phyloP scores from a whole-genome alignment of 2,113 vertebrate species.

The Myodes glareolus region DNA sequence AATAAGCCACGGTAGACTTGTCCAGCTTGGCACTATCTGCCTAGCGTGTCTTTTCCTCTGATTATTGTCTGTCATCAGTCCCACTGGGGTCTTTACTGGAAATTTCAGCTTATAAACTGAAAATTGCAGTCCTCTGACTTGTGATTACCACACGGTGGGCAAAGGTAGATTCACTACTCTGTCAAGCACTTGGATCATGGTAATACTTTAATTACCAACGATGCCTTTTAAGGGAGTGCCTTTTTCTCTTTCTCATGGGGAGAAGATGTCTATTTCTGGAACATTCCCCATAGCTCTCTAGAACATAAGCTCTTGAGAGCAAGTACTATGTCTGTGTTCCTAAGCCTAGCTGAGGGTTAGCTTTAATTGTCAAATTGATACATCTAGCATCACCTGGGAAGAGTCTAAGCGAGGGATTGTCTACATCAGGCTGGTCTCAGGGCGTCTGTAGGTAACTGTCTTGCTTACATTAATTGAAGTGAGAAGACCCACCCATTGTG shows the following conservation, averaged over 20 bases:
- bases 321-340: neutral
- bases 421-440: neutral
- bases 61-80: neutral
- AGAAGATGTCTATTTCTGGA: slow-evolving; percentile 8
- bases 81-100: neutral
- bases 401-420: neutral
- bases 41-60: neutral
- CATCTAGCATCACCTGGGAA: neutral
- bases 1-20: neutral
- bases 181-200: neutral
- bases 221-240: neutral
- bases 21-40: neutral
- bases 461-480: neutral
- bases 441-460: no score
- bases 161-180: neutral
- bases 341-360: neutral
- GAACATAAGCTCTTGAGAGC: neutral
- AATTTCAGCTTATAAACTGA: neutral
- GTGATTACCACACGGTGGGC: neutral
- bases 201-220: neutral
- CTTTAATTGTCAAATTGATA: neutral
- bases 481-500: neutral
- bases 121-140: neutral
- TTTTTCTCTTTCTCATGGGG: slow-evolving; percentile 3
- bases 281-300: neutral